A percentile compares a stretch with the other conserved stretches of the same genome.
These are phyloP conservation scores for Pipistrellus kuhlii DNA, from an alignment of 2,797 vertebrate species.

Conservation along the genomic window DNA sequence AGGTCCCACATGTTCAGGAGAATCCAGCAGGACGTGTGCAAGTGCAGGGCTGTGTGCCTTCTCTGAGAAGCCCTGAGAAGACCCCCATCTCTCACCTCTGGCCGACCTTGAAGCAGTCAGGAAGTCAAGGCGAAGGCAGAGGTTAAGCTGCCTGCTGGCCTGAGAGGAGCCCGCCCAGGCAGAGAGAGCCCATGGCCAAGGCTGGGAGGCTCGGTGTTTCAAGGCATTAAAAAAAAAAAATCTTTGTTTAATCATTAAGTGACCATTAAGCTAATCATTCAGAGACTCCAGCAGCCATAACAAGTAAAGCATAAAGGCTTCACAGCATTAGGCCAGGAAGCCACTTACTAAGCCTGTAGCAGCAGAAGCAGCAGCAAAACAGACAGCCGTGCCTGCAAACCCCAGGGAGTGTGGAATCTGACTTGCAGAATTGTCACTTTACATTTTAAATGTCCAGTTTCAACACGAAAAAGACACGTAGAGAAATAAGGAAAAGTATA, in stretches of 20 bases:
- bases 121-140: neutral
- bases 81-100: neutral
- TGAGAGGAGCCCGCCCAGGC: neutral
- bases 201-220: neutral
- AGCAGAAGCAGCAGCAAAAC: neutral
- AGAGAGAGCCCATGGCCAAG: neutral
- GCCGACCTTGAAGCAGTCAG: neutral
- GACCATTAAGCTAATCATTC: constrained; percentile 4
- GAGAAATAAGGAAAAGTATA: neutral
- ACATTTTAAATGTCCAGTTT: neutral
- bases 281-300: neutral
- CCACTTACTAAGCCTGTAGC: neutral
- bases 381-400: neutral
- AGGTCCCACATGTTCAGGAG: neutral
- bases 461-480: neutral
- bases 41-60: too few relatives aligned
- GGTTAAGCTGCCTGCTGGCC: neutral
- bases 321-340: neutral
- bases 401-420: neutral
- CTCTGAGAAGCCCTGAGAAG: neutral
- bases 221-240: neutral
- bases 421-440: neutral
- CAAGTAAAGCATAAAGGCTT: neutral
- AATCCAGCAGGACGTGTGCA: neutral
- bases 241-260: neutral